These are phyloP conservation scores for Aromia moschata DNA, from an alignment of 2,888 invertebrate genomes.

Conservation along the genomic window DNA sequence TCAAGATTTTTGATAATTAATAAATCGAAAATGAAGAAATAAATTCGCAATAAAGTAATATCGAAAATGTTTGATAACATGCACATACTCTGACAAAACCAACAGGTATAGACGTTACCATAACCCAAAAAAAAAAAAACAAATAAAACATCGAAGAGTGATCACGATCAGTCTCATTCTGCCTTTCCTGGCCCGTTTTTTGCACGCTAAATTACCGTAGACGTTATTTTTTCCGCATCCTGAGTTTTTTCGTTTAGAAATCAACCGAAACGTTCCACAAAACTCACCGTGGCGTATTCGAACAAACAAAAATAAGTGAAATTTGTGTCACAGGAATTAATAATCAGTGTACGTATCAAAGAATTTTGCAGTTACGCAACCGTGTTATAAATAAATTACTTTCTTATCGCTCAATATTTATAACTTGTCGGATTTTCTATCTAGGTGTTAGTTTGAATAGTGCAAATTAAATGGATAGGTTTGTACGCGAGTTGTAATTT, in stretches of 20 bases:
- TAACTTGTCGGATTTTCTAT: conserved; percentile 11
- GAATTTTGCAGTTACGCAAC: conserved; percentile 14
- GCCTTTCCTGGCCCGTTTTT: too few relatives aligned
- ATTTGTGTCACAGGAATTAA: conserved; percentile 12
- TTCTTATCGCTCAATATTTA: conserved; percentile 23
- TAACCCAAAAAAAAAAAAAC: too few relatives aligned
- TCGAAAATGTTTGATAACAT: too few relatives aligned
- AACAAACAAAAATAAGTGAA: conserved; percentile 20
- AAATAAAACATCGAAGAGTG: too few relatives aligned
- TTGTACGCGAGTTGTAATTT: neutral
- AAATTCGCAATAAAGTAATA: too few relatives aligned
- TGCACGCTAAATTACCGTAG: neutral
- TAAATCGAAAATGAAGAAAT: too few relatives aligned
- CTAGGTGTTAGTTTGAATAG: neutral
- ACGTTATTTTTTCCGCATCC: neutral
- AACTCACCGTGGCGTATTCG: neutral
- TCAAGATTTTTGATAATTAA: too few relatives aligned
- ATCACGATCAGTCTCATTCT: too few relatives aligned
- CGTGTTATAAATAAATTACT: conserved; percentile 12
- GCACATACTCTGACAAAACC: too few relatives aligned
- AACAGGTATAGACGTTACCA: too few relatives aligned
- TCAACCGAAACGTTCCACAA: neutral
- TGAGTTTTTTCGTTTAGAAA: conserved; percentile 4
- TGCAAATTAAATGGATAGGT: neutral
- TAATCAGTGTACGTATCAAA: conserved; percentile 14